Percentiles rank a stretch among this genome's conserved stretches.
phyloP scores from a whole-genome alignment of 2,797 vertebrate species.

The Scleropages formosus region DNA sequence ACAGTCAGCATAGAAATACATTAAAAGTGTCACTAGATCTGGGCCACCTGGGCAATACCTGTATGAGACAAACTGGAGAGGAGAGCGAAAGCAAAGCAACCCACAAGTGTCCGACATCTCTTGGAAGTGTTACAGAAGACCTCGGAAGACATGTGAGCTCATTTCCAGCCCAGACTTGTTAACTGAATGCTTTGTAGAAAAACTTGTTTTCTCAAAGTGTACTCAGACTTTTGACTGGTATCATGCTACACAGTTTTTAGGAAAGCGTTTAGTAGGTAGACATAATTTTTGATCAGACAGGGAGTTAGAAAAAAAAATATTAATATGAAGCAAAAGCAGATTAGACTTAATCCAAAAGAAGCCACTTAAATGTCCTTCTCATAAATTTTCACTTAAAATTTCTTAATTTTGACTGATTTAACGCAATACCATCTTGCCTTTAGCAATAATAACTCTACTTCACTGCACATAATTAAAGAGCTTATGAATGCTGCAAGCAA shows the following conservation, averaged over 20 bases:
- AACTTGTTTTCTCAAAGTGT: too few relatives aligned
- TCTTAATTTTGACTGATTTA: not conserved
- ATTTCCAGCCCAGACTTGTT: too few relatives aligned
- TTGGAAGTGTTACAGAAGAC: too few relatives aligned
- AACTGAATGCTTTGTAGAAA: too few relatives aligned
- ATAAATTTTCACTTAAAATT: not conserved
- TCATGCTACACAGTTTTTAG: not conserved
- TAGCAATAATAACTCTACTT: not conserved
- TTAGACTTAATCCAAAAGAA: not conserved
- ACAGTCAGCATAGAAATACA: slow-evolving; percentile 3
- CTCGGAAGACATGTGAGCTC: too few relatives aligned
- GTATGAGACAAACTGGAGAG: too few relatives aligned
- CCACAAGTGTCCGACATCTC: too few relatives aligned
- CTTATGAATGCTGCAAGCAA: not conserved
- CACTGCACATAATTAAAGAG: slow-evolving; percentile 1
- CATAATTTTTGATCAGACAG: too few relatives aligned
- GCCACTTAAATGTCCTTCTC: not conserved
- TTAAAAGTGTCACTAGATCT: too few relatives aligned
- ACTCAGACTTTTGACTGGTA: too few relatives aligned
- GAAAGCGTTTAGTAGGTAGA: not conserved
- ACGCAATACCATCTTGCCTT: not conserved
- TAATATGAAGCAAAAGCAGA: not conserved
- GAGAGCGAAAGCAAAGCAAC: too few relatives aligned
- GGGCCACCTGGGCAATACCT: too few relatives aligned
- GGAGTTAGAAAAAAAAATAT: not conserved